Conservation (phyloP, 2,113 vertebrate species). For the Antidorcas marsupialis region DNA sequence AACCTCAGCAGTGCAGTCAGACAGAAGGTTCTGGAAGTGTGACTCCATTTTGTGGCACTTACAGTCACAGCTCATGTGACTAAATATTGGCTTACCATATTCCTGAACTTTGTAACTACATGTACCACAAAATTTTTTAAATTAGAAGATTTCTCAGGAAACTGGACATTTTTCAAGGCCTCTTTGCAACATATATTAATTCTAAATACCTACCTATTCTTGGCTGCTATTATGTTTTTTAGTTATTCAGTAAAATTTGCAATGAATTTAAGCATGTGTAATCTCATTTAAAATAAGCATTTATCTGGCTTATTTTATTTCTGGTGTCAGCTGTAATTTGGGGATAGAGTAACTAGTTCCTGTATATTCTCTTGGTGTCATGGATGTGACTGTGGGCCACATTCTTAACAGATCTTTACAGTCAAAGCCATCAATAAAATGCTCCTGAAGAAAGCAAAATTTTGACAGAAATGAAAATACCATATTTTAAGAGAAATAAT, state of each 20-base stretch:
- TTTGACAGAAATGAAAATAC: neutral
- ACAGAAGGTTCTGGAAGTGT: constrained; percentile 18
- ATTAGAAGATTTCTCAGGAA: neutral
- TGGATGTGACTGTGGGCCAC: neutral
- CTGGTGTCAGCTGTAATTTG: neutral
- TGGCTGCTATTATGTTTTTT: neutral
- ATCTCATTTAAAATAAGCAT: neutral
- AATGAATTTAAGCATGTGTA: neutral
- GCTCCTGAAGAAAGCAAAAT: neutral
- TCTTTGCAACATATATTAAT: neutral
- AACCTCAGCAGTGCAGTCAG: neutral
- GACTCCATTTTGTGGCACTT: neutral
- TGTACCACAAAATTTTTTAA: neutral
- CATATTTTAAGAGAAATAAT: neutral
- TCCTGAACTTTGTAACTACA: neutral
- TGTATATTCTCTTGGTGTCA: neutral
- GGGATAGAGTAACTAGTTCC: neutral
- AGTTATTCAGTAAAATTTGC: neutral
- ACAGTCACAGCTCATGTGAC: neutral
- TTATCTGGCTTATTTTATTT: neutral
- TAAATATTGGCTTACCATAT: neutral
- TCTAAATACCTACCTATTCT: neutral
- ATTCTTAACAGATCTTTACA: neutral
- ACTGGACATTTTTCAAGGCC: neutral
- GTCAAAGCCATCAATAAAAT: neutral